Base-by-base conservation (phyloP, 1,140 invertebrate genomes). In the Melanaphis sacchari region DNA sequence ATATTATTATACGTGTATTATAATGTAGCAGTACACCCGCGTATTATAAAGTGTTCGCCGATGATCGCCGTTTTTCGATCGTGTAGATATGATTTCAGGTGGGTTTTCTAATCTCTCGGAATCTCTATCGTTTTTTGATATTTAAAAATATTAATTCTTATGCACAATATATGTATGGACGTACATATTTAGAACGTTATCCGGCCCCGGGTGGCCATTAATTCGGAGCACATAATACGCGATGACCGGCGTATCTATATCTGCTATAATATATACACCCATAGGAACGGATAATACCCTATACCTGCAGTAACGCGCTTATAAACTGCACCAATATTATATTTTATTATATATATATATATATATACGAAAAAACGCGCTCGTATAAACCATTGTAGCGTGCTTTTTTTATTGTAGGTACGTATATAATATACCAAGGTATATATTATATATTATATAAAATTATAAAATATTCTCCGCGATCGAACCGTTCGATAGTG, bases 21-120 rank as follows among this genome's bases (percentile, higher is more conserved):
- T 89, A 52, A n/a, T 46, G 22, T 52, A 38, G 5, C 46, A 21
- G 24, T 87, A n/a, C 31, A 87, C 43, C 31, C 43, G 43, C 31
- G n/a, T 52, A 89, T 88, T 49, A 52, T 52, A 52, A 52, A 7
- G 22, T 89, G 15, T 41, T 31, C 6, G 22, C 36, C 3, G 18
- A 31, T n/a, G 26, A 85, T 85, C 84, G 85, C 9, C 41, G 38
- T n/a, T 52, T 38, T 22, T 36, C 46, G 43, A 89, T 89, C 87
- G 87, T 89, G 87, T 52, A 89, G 87, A 54, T 89, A 54, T 89
- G 88, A 22, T 54, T 52, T 52, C 88, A 52, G 88, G 49, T 54
- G 88, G 88, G 88, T 89, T 54, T 89, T 49, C 84, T 89, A 89
- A 89, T 89, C 88, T 54, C 31, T 38, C 36, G 9, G 8, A 15